Base-by-base conservation (phyloP, 1,140 invertebrate genomes). In the Mamestra configurata region DNA sequence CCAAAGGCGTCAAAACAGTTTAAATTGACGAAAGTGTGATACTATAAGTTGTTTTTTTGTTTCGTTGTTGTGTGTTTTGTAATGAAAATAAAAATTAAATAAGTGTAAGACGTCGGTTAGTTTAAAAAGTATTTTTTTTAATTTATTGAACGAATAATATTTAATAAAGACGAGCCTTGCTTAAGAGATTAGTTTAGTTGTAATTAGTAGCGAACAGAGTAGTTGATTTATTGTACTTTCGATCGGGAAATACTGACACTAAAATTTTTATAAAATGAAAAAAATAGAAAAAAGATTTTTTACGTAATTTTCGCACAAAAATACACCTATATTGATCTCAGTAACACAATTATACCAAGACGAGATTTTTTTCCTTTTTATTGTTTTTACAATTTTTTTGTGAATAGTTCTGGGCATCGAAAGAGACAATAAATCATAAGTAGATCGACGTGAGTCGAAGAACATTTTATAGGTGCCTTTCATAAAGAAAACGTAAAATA, bases 131-230 rank as follows among this genome's bases (percentile, higher is more conserved):
- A 87, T 90, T 82, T 83, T 82, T 75, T 84, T 89, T 93, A 89
- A 93, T 88, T 93, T 94, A 93, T 93, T 94, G 82, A 92, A 92
- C 87, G 88, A 92, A 90, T 93, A 92, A 90, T 93, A 92, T 90
- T 88, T 91, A 92, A 89, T 88, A 94, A 93, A 94, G 93, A 94
- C 93, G 93, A 93, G 92, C 93, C 92, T 94, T 94, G 93, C 93
- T 94, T 94, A 94, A 87, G 89, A 89, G 78, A 89, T 88, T 94
- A 94, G 90, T 92, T 93, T 92, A 94, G 92, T 89, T 90, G 82
- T 92, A 88, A 84, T 92, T 92, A 92, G 90, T 90, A 87, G 87
- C 87, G 79, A 76, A 81, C 82, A 89, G 84, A 75, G 75, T 86
- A 87, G 87, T 82, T 81, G 81, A 73, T 85, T 89, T 88, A 81